Percentiles rank a stretch among this genome's conserved stretches.
These are phyloP conservation scores for Molossus alvarezi DNA, from an alignment of 2,797 vertebrate species.

Conservation along the genomic window DNA sequence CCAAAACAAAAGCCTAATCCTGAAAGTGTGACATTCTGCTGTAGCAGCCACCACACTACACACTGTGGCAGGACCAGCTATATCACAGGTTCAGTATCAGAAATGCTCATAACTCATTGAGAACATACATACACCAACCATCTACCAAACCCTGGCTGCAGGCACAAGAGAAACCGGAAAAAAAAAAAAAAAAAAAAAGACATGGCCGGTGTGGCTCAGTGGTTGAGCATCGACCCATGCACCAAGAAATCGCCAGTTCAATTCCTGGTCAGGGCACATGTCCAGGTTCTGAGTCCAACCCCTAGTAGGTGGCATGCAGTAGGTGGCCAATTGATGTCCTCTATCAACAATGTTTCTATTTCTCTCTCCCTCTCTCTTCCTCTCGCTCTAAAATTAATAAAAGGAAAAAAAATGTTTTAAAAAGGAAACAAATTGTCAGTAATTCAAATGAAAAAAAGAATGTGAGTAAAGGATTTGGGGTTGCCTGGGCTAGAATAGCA, in stretches of 20 bases:
- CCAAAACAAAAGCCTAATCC: constrained; percentile 6
- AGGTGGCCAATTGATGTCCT: too few species aligned
- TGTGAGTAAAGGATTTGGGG: not conserved
- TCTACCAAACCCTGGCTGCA: constrained; percentile 47
- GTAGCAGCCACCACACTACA: not conserved
- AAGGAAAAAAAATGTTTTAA: too few species aligned
- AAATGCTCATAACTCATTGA: not conserved
- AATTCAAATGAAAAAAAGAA: constrained; percentile 62
- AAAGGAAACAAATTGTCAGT: constrained; percentile 47
- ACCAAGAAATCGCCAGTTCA: too few species aligned
- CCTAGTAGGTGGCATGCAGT: too few species aligned
- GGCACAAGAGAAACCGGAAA: constrained; percentile 47
- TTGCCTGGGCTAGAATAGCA: not conserved
- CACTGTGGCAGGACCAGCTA: not conserved
- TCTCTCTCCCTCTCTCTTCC: too few species aligned
- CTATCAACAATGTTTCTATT: too few species aligned
- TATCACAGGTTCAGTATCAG: not conserved
- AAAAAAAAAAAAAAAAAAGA: not conserved
- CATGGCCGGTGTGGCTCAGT: too few species aligned
- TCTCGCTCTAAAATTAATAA: too few species aligned
- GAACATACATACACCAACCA: not conserved
- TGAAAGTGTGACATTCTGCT: not conserved
- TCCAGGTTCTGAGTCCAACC: too few species aligned
- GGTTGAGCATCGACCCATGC: too few species aligned
- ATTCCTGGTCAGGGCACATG: too few species aligned